Percentiles rank a stretch among this genome's conserved stretches.
phyloP scores from a whole-genome alignment of 2,113 vertebrate genomes.

The Etheostoma cragini region DNA sequence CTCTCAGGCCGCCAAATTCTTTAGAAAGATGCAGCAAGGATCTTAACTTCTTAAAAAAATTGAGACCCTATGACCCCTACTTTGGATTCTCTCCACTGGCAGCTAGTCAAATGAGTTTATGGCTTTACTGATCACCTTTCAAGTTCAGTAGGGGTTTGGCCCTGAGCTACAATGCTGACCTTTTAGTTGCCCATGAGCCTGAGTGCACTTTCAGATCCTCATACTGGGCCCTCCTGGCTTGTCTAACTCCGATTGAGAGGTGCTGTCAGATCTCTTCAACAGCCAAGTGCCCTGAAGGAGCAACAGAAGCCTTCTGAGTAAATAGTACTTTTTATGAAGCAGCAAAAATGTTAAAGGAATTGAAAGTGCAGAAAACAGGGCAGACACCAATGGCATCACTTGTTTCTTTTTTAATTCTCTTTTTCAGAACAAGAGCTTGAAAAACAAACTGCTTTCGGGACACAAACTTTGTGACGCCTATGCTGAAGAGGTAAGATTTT shows the following conservation, averaged over 20 bases:
- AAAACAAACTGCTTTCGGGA: conserved; percentile 96
- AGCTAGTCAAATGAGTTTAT: conserved; percentile 37
- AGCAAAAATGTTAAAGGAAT: conserved; percentile 2
- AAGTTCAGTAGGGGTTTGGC: conserved; percentile 37
- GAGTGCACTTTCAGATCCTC: conserved; percentile 34
- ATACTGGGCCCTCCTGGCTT: conserved; percentile 37
- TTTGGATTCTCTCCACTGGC: conserved; percentile 9
- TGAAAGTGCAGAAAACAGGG: neutral
- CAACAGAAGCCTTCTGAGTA: conserved; percentile 24
- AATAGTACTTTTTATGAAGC: conserved; percentile 27
- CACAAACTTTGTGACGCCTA: conserved; percentile 95
- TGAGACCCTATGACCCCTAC: neutral
- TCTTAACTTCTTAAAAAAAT: conserved; percentile 6
- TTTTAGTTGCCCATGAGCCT: conserved; percentile 35
- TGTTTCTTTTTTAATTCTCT: conserved; percentile 40
- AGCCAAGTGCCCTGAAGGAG: conserved; percentile 24
- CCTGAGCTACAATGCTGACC: conserved; percentile 37
- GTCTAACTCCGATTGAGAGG: conserved; percentile 38
- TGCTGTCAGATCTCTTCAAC: conserved; percentile 24
- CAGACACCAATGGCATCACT: conserved; percentile 22
- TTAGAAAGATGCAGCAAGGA: neutral
- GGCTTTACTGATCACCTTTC: conserved; percentile 43
- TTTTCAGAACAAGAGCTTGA: conserved; percentile 97
- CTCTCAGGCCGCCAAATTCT: neutral
- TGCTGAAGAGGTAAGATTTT: conserved; percentile 92